Evolutionary conservation across 2,888 invertebrate species (phyloP).

Genomic region (Eucera pruinosa): DNA sequence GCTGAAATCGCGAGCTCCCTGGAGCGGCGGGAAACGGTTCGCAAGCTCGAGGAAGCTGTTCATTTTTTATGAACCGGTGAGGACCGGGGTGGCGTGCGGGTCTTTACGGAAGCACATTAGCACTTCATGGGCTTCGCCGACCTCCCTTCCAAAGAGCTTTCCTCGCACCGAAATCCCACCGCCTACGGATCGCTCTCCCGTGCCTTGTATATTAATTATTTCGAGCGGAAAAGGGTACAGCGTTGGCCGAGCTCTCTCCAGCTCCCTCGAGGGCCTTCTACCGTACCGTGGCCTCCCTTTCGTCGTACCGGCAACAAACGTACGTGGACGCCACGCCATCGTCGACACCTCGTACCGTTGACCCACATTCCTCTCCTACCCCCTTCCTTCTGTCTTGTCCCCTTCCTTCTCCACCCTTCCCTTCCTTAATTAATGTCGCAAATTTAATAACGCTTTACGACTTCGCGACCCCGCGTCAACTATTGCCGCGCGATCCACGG

Average conservation of each 20-base stretch:
- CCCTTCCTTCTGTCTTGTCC: slow-evolving; percentile 17
- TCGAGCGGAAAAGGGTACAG: slow-evolving; percentile 67
- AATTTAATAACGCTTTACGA: too few species aligned
- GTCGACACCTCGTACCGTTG: slow-evolving; percentile 30
- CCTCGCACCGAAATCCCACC: slow-evolving; percentile 62
- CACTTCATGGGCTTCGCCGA: slow-evolving; percentile 44
- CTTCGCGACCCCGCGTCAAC: too few species aligned
- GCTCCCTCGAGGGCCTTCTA: slow-evolving; percentile 30
- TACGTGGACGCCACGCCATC: slow-evolving; percentile 20
- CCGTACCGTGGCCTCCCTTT: too few species aligned
- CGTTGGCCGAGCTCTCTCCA: background rate
- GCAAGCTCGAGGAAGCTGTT: slow-evolving; percentile 12
- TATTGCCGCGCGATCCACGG: too few species aligned
- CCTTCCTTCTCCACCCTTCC: slow-evolving; percentile 1
- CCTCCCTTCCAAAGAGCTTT: slow-evolving; percentile 39
- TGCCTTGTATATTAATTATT: slow-evolving; percentile 81
- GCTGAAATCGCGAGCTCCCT: background rate
- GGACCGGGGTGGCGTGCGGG: slow-evolving; percentile 16
- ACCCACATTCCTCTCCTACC: slow-evolving; percentile 46
- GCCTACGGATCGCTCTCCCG: slow-evolving; percentile 75
- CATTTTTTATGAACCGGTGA: slow-evolving; percentile 48
- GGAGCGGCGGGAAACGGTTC: background rate
- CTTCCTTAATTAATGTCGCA: slow-evolving; percentile 34
- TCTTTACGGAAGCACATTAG: slow-evolving; percentile 57
- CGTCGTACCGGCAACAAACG: slow-evolving; percentile 42